phyloP scores from a whole-genome alignment of 2,888 invertebrate genomes.

The Drosophila quinaria region DNA sequence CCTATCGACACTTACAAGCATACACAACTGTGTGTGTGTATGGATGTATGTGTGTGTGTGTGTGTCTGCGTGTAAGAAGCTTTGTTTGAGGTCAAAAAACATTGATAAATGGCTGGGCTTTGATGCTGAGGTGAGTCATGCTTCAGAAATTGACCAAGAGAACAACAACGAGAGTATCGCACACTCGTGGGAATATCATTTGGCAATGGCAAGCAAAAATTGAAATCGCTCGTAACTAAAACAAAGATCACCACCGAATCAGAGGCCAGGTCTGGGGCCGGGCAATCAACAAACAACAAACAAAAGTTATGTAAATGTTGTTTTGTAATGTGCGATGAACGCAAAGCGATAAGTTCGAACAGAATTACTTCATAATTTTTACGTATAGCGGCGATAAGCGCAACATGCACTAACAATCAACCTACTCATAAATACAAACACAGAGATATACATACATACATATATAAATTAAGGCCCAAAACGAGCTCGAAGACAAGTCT shows the following conservation, averaged over 20 bases:
- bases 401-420: conserved; percentile 60
- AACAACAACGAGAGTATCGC: conserved; percentile 23
- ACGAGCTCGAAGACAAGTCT: conserved; percentile 48
- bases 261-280: conserved; percentile 12
- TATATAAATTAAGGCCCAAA: conserved; percentile 44
- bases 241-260: conserved; percentile 59
- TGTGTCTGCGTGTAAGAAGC: conserved; percentile 51
- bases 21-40: not conserved
- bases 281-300: conserved; percentile 52
- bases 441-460: conserved; percentile 19
- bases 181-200: conserved; percentile 70
- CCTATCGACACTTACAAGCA: conserved; percentile 57
- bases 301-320: conserved; percentile 79
- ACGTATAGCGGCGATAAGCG: conserved; percentile 65
- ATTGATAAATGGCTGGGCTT: conserved; percentile 50
- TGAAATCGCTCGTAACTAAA: conserved; percentile 63
- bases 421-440: conserved; percentile 46
- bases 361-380: conserved; percentile 81
- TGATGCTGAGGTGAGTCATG: conserved; percentile 54
- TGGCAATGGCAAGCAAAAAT: conserved; percentile 68
- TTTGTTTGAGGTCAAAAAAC: conserved; percentile 32
- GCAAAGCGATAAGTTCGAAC: conserved; percentile 74
- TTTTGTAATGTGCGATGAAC: conserved; percentile 82
- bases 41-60: conserved; percentile 1
- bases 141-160: conserved; percentile 35